Evolutionary conservation across 2,888 invertebrate genomes (phyloP).

Genomic region (Elysia crispata): DNA sequence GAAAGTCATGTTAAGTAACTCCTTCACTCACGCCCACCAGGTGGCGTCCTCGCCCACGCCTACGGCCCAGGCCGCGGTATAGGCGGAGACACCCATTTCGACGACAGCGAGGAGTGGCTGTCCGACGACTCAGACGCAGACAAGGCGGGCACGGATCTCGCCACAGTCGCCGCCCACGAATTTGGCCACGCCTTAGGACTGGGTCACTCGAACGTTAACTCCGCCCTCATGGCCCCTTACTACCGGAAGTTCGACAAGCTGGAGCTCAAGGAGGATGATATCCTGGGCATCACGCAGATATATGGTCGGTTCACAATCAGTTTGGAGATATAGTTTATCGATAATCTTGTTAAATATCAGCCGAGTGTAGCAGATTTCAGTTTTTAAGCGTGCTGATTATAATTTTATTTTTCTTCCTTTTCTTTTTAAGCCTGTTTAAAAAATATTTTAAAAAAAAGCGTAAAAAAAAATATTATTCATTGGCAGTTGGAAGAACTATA

Average conservation of each 20-base stretch:
- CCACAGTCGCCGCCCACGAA: constrained; percentile 82
- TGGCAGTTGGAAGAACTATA: no score
- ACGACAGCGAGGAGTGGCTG: constrained; percentile 76
- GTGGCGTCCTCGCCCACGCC: constrained; percentile 75
- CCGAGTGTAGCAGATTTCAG: no score
- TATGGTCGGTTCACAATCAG: constrained; percentile 72
- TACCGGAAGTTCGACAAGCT: constrained; percentile 71
- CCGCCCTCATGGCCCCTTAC: constrained; percentile 77
- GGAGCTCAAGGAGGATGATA: constrained; percentile 67
- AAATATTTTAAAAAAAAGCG: no score
- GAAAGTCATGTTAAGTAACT: background rate
- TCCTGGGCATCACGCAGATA: constrained; percentile 67
- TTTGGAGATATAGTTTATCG: no score
- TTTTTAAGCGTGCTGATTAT: no score
- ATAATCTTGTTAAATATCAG: no score
- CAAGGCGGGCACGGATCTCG: constrained; percentile 82
- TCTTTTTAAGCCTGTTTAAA: no score
- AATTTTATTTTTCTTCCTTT: no score
- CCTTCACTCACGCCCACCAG: constrained; percentile 61
- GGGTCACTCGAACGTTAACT: constrained; percentile 68
- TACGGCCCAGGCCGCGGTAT: constrained; percentile 74
- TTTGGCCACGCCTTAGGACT: constrained; percentile 76
- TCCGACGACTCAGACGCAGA: constrained; percentile 56
- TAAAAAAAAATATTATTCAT: no score
- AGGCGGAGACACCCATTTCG: constrained; percentile 77